A percentile compares a stretch with the other conserved stretches of the same genome.
Evolutionary conservation across 2,797 vertebrate species (phyloP).

Genomic region (Limosa lapponica): DNA sequence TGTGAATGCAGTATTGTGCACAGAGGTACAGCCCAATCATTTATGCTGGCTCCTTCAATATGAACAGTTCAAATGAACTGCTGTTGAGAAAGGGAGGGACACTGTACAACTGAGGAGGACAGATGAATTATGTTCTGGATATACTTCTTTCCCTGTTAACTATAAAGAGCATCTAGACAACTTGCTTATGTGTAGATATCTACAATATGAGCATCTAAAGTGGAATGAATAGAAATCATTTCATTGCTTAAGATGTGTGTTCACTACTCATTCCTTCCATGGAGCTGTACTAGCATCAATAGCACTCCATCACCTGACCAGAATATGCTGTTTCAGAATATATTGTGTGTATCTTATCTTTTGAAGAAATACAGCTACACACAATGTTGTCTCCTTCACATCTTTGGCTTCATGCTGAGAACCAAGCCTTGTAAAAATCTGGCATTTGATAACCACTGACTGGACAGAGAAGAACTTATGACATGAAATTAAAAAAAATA

Average conservation of each 20-base stretch:
- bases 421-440: not conserved
- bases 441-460: not conserved
- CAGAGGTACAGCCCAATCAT: not conserved
- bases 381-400: not conserved
- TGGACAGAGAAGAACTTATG: not conserved
- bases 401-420: not conserved
- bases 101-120: not conserved
- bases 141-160: not conserved
- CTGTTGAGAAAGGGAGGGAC: not conserved
- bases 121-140: not conserved
- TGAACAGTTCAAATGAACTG: not conserved
- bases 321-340: not conserved
- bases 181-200: not conserved
- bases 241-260: not conserved
- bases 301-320: rapidly evolving
- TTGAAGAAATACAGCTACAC: not conserved
- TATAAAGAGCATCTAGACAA: not conserved
- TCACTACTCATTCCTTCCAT: not conserved
- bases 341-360: not conserved
- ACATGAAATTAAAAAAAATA: not conserved
- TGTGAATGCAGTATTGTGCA: not conserved
- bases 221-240: not conserved
- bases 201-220: not conserved
- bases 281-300: not conserved
- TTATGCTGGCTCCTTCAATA: not conserved